These are phyloP conservation scores for Zophobas atratus DNA, from an alignment of 1,140 invertebrate genomes.

Conservation along the genomic window DNA sequence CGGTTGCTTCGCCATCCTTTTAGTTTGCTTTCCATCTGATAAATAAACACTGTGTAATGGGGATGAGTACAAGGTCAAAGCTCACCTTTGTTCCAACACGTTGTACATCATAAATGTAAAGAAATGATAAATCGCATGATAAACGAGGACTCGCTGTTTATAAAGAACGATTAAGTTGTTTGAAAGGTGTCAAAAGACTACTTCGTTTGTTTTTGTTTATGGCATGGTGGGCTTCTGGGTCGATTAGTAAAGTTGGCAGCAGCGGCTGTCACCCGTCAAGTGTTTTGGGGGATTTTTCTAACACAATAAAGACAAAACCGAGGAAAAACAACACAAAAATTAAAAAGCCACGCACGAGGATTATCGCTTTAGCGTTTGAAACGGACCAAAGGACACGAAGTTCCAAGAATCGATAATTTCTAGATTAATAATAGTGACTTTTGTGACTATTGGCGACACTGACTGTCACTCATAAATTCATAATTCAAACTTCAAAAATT, in stretches of 20 bases:
- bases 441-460: no score
- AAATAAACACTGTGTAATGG: not conserved
- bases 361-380: no score
- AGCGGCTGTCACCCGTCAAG: no score
- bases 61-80: conserved; percentile 13
- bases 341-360: no score
- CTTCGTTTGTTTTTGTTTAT: conserved; percentile 40
- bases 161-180: conserved; percentile 2
- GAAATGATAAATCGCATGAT: conserved; percentile 5
- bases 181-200: conserved; percentile 23
- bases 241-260: not conserved
- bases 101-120: conserved; percentile 29
- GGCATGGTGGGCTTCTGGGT: not conserved
- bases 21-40: conserved; percentile 47
- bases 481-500: no score
- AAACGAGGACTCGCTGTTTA: not conserved
- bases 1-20: conserved; percentile 56
- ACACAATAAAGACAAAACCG: no score
- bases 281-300: no score
- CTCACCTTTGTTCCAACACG: conserved; percentile 1
- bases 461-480: no score
- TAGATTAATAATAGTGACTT: no score
- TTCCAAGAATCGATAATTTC: no score
- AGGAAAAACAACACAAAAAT: no score
- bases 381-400: no score